Evolutionary conservation across 2,113 vertebrate genomes (phyloP).

Genomic region (Aptenodytes patagonicus): DNA sequence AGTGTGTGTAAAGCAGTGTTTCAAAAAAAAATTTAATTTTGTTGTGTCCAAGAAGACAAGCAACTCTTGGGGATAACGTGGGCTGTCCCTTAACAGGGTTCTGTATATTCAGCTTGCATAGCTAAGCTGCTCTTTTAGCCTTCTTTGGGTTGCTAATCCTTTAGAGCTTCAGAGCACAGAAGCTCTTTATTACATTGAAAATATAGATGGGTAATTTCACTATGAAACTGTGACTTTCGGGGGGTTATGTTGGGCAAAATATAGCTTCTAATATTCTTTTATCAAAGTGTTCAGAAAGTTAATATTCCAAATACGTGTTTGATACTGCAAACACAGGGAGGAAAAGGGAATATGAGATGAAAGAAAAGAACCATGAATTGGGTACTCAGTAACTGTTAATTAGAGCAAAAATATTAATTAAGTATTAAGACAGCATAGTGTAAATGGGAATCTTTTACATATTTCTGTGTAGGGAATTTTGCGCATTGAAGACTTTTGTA

Average conservation of each 20-base stretch:
- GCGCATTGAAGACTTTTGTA: background rate
- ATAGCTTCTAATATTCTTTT: background rate
- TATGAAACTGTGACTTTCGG: background rate
- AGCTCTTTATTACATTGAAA: background rate
- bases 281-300: background rate
- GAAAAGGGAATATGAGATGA: background rate
- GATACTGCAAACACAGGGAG: background rate
- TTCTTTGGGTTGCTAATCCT: background rate
- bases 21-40: background rate
- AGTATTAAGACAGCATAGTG: background rate
- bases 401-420: conserved; percentile 56
- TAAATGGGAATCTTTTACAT: conserved; percentile 30
- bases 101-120: background rate
- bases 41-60: background rate
- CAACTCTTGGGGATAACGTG: background rate
- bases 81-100: background rate
- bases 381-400: conserved; percentile 20
- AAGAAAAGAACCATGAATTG: background rate
- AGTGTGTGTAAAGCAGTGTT: background rate
- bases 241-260: background rate
- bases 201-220: background rate
- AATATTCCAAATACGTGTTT: background rate
- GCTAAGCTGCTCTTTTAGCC: background rate
- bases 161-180: background rate
- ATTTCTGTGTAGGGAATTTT: conserved; percentile 53